Evolutionary conservation across 2,113 vertebrate genomes (phyloP).

Genomic region (Propithecus coquereli): DNA sequence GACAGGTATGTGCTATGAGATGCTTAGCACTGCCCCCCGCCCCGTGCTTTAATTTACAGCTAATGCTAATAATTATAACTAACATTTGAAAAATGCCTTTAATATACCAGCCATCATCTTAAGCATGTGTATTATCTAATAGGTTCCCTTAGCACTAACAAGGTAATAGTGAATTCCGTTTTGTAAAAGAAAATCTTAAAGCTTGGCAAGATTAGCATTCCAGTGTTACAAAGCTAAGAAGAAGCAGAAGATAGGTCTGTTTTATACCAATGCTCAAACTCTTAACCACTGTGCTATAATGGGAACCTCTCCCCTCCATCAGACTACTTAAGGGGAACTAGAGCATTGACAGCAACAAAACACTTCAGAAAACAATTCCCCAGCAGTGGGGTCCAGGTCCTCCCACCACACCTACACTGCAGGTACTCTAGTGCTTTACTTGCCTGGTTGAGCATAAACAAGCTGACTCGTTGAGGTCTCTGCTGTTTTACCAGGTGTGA

Average conservation of each 20-base stretch:
- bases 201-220: background rate
- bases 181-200: background rate
- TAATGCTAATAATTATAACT: background rate
- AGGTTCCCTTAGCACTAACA: too few relatives aligned
- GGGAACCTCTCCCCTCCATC: background rate
- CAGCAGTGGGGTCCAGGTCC: accelerated
- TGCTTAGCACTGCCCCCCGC: background rate
- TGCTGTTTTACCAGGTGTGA: background rate
- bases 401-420: accelerated
- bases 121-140: background rate
- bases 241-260: background rate
- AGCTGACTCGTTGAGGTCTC: background rate
- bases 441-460: background rate
- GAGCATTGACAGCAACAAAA: background rate
- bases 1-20: background rate
- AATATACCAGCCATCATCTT: background rate
- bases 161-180: background rate
- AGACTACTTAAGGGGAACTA: background rate
- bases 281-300: background rate
- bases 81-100: background rate
- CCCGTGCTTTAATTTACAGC: background rate
- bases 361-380: background rate
- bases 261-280: background rate
- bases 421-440: background rate
- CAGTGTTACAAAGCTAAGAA: background rate